phyloP scores from a whole-genome alignment of 2,888 invertebrate species.

The Cordilura impudica region DNA sequence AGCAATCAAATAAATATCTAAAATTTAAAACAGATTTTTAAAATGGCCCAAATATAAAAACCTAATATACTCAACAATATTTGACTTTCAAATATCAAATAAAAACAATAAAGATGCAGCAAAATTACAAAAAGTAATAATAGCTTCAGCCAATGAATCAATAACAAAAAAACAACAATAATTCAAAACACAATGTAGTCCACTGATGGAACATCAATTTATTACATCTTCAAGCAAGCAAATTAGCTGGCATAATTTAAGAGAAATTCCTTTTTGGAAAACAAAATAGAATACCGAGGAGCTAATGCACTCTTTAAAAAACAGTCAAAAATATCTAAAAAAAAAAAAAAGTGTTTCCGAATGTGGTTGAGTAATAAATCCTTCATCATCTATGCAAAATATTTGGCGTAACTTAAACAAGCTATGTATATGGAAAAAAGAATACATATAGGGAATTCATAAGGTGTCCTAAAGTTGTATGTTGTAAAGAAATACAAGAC shows the following conservation, averaged over 20 bases:
- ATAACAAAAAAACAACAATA: background rate
- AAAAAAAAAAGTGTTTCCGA: too few relatives aligned
- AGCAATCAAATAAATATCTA: constrained; percentile 9
- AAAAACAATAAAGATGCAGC: constrained; percentile 18
- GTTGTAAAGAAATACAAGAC: too few relatives aligned
- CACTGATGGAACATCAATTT: constrained; percentile 17
- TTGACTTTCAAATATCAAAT: background rate
- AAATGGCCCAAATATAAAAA: constrained; percentile 5
- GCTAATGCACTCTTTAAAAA: too few relatives aligned
- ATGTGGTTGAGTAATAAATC: too few relatives aligned
- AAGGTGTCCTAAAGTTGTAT: too few relatives aligned
- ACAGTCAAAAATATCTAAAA: too few relatives aligned
- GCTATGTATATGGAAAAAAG: too few relatives aligned
- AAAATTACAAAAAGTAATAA: background rate
- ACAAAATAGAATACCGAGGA: too few relatives aligned
- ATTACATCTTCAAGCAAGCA: background rate
- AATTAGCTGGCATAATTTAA: too few relatives aligned
- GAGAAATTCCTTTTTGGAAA: background rate
- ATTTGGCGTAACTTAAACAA: too few relatives aligned
- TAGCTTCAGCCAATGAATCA: background rate
- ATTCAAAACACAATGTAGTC: background rate
- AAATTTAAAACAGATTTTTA: background rate
- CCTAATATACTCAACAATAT: background rate
- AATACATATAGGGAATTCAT: too few relatives aligned
- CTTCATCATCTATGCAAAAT: too few relatives aligned